Conservation (phyloP, 2,888 invertebrate species). For the Zygogramma bicolorata region DNA sequence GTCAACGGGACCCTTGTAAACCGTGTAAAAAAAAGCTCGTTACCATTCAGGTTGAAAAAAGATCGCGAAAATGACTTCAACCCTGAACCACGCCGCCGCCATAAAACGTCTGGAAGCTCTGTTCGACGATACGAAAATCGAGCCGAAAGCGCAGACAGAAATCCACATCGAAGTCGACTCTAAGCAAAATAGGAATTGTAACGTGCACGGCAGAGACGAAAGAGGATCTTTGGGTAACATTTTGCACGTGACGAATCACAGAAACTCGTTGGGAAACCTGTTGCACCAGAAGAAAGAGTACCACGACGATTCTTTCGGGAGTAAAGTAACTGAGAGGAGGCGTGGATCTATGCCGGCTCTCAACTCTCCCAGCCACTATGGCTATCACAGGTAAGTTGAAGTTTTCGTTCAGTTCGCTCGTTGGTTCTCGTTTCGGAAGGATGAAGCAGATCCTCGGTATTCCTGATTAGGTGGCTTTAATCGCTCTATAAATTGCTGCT, state of each 20-base stretch:
- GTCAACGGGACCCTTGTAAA: neutral
- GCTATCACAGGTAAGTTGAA: constrained; percentile 51
- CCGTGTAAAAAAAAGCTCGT: neutral
- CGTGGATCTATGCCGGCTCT: constrained; percentile 67
- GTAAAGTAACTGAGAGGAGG: constrained; percentile 61
- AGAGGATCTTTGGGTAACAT: constrained; percentile 73
- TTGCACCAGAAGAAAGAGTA: constrained; percentile 56
- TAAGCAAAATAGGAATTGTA: constrained; percentile 76
- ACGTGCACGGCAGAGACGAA: constrained; percentile 74
- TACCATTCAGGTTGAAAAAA: neutral
- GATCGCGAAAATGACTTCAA: constrained; percentile 59
- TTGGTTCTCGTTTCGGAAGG: neutral
- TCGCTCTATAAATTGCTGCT: too few species aligned
- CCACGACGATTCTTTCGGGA: constrained; percentile 55
- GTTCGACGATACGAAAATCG: constrained; percentile 69
- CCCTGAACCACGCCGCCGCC: constrained; percentile 75
- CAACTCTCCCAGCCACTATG: constrained; percentile 57
- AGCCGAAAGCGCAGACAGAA: constrained; percentile 47
- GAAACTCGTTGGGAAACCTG: constrained; percentile 70
- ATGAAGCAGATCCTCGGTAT: constrained; percentile 12
- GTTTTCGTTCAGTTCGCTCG: neutral
- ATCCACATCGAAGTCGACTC: constrained; percentile 67
- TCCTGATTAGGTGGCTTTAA: too few species aligned
- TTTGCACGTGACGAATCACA: constrained; percentile 66
- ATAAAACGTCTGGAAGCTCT: constrained; percentile 80